Evolutionary conservation across 2,113 vertebrate species (phyloP).

Genomic region (Pangasianodon hypophthalmus): DNA sequence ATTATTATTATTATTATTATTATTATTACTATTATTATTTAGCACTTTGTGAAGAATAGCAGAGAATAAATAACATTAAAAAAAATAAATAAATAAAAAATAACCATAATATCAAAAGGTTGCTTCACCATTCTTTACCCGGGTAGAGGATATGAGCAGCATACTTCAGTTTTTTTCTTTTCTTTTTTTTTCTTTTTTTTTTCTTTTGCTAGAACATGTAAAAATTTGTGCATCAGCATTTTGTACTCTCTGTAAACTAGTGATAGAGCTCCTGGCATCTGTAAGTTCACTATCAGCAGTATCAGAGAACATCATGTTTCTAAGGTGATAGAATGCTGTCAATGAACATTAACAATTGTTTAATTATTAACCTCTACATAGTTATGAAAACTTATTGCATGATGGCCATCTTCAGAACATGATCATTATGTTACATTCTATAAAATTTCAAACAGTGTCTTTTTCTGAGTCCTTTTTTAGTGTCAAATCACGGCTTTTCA

Average conservation of each 20-base stretch:
- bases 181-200: too few relatives aligned
- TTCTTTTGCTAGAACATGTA: neutral
- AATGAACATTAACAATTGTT: neutral
- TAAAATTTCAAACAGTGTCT: neutral
- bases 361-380: neutral
- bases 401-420: neutral
- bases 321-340: neutral
- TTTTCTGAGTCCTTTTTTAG: neutral
- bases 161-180: too few relatives aligned
- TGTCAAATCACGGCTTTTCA: neutral
- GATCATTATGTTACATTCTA: neutral
- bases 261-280: neutral
- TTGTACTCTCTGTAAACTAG: neutral
- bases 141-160: too few relatives aligned
- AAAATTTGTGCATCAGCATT: neutral
- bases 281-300: neutral
- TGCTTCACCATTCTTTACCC: too few relatives aligned
- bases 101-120: too few relatives aligned
- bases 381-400: neutral
- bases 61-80: too few relatives aligned
- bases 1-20: too few relatives aligned
- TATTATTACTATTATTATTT: too few relatives aligned
- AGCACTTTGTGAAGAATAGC: neutral
- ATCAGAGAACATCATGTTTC: neutral
- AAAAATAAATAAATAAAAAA: too few relatives aligned